Conservation (phyloP, 2,888 invertebrate genomes). For the Hyalella azteca region DNA sequence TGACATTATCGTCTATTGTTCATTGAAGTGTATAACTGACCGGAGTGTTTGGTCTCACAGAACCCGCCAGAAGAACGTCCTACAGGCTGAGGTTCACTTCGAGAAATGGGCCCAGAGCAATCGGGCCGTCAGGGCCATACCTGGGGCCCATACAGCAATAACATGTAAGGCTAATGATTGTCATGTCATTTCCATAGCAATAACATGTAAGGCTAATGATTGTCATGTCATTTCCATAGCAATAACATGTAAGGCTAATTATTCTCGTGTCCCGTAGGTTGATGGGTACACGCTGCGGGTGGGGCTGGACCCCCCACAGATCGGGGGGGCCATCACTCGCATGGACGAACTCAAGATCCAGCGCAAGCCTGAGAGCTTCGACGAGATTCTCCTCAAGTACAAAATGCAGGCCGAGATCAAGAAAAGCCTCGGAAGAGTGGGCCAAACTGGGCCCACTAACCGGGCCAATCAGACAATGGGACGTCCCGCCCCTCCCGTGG, state of each 20-base stretch:
- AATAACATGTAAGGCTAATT: no score
- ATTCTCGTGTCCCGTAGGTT: not conserved
- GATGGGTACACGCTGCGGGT: slow-evolving; percentile 15
- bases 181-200: no score
- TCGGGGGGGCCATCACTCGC: slow-evolving; percentile 7
- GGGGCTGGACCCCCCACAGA: not conserved
- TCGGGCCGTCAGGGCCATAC: not conserved
- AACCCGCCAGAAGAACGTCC: slow-evolving; percentile 27
- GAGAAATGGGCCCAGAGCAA: slow-evolving; percentile 20
- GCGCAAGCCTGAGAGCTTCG: not conserved
- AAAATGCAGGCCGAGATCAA: slow-evolving; percentile 23
- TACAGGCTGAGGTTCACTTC: slow-evolving; percentile 16
- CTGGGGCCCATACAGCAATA: slow-evolving; percentile 22
- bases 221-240: no score
- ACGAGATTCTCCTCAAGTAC: slow-evolving; percentile 27
- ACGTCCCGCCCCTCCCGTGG: no score
- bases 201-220: no score
- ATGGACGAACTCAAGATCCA: slow-evolving; percentile 16
- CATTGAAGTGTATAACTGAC: not conserved
- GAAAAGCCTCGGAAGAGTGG: not conserved
- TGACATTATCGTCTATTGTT: no score
- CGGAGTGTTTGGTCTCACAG: not conserved
- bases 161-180: no score
- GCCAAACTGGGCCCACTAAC: not conserved
- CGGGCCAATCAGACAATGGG: no score